Evolutionary conservation across 2,797 vertebrate species (phyloP), one percentile per base, ranked within the genome.

Genomic region (Nannoperca australis): DNA sequence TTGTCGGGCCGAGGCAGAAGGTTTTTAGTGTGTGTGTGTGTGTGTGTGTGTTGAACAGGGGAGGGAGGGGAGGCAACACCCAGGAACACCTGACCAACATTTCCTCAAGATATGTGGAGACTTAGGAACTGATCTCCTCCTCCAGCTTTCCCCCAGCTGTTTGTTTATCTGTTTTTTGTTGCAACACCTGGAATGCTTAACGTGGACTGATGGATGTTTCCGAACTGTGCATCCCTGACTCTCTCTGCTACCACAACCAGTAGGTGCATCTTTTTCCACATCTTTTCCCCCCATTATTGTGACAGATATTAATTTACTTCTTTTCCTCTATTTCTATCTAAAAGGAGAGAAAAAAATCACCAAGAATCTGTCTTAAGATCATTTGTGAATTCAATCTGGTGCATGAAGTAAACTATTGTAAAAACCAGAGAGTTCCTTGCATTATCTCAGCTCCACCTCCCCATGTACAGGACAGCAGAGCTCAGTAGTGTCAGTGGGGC

Each of bases 211-310:
- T 97, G 97, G 97, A 97, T 96, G 96, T 97, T 95, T 97, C 97
- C 81, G 96, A 97, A 95, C 95, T 97, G 89, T 97, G 96, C 94
- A 95, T 97, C 94, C 95, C 96, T 86, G 97, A 97, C 91, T 93
- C 97, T 88, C 96, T 97, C 93, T 96, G 96, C 96, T 97, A 97
- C 93, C 97, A 97, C 92, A 97, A 96, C 95, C 97, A 97, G 97
- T 97, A 97, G 95, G 97, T 97, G 92, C 89, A 89, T 89, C 75
- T 78, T 66, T 68, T 73, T 34, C 55, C 20, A 49, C 32, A 14
- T 65, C 50, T 17, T 68, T 30, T 61, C 18, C 18, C 7, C 17
- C 22, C 49, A 14, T 40, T n/a, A n/a, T 24, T 55, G 13, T 54
- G 18, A 24, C 8, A 51, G 7, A 30, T 56, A 49, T 17, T n/a